phyloP scores from a whole-genome alignment of 2,888 invertebrate species.

The Strigamia transsilvanica region DNA sequence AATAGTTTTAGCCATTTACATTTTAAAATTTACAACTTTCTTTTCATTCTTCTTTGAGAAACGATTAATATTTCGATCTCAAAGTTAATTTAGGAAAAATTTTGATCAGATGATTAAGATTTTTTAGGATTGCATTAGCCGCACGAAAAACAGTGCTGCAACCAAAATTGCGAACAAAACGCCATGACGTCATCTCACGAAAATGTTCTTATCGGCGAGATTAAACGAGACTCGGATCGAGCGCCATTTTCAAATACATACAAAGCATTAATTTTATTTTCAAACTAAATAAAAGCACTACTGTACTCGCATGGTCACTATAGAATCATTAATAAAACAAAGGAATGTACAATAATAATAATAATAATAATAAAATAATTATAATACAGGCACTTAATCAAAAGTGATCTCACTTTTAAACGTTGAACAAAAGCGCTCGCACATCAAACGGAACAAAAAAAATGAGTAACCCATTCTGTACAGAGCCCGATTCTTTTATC shows the following conservation, averaged over 20 bases:
- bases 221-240: background rate
- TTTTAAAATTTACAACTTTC: background rate
- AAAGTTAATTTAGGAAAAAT: background rate
- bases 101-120: background rate
- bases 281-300: conserved; percentile 28
- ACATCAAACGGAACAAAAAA: background rate
- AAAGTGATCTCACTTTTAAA: background rate
- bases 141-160: background rate
- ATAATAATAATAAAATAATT: conserved; percentile 18
- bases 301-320: background rate
- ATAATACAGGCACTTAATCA: background rate
- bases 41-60: background rate
- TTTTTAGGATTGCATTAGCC: conserved; percentile 1
- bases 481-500: background rate
- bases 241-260: background rate
- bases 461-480: conserved; percentile 12
- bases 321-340: background rate
- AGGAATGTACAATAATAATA: conserved; percentile 24
- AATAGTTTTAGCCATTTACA: background rate
- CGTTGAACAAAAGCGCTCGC: background rate
- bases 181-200: background rate
- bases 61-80: background rate
- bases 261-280: conserved; percentile 19
- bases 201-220: background rate
- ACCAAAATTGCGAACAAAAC: background rate